Percentiles rank a stretch among this genome's conserved stretches.
phyloP scores from a whole-genome alignment of 2,113 vertebrate species.

The Condylura cristata region DNA sequence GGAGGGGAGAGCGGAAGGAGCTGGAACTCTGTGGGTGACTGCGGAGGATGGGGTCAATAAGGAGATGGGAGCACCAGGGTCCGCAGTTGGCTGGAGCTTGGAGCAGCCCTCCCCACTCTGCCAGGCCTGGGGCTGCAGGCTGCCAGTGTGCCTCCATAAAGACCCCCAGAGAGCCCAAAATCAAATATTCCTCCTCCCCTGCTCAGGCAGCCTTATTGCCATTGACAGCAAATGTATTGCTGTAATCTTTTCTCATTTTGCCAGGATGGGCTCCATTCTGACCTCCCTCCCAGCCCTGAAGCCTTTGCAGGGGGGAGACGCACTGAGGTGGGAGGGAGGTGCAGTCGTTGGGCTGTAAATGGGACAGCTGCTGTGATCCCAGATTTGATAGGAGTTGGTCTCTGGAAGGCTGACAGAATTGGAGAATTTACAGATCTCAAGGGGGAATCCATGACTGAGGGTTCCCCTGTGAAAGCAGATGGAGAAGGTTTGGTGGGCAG shows the following conservation, averaged over 20 bases:
- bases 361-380: not conserved
- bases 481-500: slow-evolving; percentile 28
- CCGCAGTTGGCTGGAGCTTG: not conserved
- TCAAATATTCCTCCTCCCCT: slow-evolving; percentile 78
- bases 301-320: slow-evolving; percentile 40
- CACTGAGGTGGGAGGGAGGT: not conserved
- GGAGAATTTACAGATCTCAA: not conserved
- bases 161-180: slow-evolving; percentile 69
- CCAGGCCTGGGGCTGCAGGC: slow-evolving; percentile 55
- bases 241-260: slow-evolving; percentile 82
- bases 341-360: not conserved
- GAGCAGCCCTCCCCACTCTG: not conserved
- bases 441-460: not conserved
- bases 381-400: not conserved
- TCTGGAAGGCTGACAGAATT: not conserved
- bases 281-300: slow-evolving; percentile 70
- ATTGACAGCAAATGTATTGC: slow-evolving; percentile 83
- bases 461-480: not conserved
- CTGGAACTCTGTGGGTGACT: not conserved
- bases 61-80: slow-evolving; percentile 31
- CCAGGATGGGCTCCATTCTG: slow-evolving; percentile 71
- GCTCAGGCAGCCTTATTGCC: slow-evolving; percentile 78
- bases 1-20: not conserved
- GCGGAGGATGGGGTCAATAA: slow-evolving; percentile 39
- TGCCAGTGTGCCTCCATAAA: slow-evolving; percentile 59